These are phyloP conservation scores for Luffia ferchaultella DNA, from an alignment of 2,888 invertebrate species.

Conservation along the genomic window DNA sequence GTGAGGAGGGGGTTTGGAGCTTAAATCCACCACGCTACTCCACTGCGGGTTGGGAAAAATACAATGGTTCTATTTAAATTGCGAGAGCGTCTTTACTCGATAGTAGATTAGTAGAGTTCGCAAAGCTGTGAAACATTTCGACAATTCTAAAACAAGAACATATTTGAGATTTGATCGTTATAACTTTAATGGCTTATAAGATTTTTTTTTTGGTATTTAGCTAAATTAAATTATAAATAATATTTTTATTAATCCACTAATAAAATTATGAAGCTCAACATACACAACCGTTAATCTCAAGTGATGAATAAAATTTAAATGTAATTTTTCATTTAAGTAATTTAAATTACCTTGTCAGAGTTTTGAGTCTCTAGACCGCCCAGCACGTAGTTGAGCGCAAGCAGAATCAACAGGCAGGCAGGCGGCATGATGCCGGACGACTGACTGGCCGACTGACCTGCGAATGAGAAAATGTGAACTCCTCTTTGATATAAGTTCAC, in stretches of 20 bases:
- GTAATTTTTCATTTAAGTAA: neutral
- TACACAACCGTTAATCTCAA: too few relatives aligned
- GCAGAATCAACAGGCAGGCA: neutral
- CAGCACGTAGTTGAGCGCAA: neutral
- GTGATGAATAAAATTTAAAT: neutral
- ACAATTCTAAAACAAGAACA: too few relatives aligned
- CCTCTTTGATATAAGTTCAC: neutral
- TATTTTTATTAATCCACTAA: neutral
- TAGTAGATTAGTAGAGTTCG: too few relatives aligned
- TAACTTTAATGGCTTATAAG: neutral
- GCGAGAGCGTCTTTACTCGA: too few relatives aligned
- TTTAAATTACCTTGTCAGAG: neutral
- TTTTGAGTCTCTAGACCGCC: neutral
- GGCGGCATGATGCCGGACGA: neutral
- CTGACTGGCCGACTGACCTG: neutral
- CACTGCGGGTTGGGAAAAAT: too few relatives aligned
- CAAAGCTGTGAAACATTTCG: too few relatives aligned
- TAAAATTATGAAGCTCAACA: neutral
- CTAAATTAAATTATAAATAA: neutral
- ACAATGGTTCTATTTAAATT: too few relatives aligned
- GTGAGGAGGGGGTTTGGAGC: too few relatives aligned
- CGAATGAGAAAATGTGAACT: neutral
- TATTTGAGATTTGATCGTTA: too few relatives aligned
- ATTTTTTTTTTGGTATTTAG: neutral
- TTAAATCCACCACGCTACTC: too few relatives aligned